A percentile compares a stretch with the other conserved stretches of the same genome.
phyloP scores from a whole-genome alignment of 2,113 vertebrate genomes.

The Boleophthalmus pectinirostris region DNA sequence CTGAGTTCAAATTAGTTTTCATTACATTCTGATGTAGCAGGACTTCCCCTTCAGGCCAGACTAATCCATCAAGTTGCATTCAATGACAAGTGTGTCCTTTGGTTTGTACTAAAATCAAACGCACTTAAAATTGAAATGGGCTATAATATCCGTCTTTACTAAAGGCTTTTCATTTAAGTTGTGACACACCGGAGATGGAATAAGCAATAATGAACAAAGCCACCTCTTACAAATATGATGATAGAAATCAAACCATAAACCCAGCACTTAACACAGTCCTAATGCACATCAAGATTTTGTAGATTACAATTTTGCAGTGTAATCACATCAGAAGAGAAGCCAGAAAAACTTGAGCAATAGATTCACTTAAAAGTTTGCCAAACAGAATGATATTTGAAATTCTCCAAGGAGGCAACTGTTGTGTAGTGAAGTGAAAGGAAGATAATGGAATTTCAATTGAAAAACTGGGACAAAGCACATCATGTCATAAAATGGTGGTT shows the following conservation, averaged over 20 bases:
- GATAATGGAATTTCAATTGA: no score
- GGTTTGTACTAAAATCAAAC: constrained; percentile 25
- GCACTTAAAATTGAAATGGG: constrained; percentile 5
- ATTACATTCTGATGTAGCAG: constrained; percentile 66
- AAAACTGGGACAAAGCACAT: no score
- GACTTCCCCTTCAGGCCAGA: constrained; percentile 58
- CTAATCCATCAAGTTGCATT: constrained; percentile 65
- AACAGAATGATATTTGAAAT: no score
- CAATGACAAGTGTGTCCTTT: constrained; percentile 55
- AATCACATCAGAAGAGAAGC: no score
- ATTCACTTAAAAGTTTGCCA: no score
- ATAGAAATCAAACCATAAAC: background rate
- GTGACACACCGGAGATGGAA: background rate
- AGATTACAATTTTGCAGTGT: no score
- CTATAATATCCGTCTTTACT: constrained; percentile 1
- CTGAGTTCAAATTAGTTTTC: constrained; percentile 71
- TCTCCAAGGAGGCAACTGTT: no score
- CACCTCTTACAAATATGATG: background rate
- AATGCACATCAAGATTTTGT: background rate
- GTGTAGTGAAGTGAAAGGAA: no score
- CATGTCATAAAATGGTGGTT: no score
- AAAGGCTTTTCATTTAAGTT: background rate
- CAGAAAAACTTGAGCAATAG: no score
- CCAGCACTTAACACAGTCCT: background rate
- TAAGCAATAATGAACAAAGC: background rate